Evolutionary conservation across 1,140 invertebrate genomes (phyloP).

Genomic region (Leucophenga varia): DNA sequence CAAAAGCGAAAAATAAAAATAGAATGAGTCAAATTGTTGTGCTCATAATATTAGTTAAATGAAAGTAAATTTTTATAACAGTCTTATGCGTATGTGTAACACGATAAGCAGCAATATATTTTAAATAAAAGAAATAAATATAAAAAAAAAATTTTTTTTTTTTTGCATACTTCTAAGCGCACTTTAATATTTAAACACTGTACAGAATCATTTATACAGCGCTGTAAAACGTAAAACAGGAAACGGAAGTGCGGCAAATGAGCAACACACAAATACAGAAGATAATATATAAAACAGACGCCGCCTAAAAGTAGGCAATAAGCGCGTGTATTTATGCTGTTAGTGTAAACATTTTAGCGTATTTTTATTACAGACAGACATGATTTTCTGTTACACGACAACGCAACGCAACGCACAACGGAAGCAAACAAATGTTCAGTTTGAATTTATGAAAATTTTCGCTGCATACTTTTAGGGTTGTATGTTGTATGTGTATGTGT

Average conservation of each 20-base stretch:
- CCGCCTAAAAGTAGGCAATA: slow-evolving; percentile 46
- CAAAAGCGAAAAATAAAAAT: too few relatives aligned
- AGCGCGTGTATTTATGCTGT: slow-evolving; percentile 43
- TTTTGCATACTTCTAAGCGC: not conserved
- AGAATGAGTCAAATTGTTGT: too few relatives aligned
- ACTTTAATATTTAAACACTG: slow-evolving; percentile 27
- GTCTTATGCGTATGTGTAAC: slow-evolving; percentile 5
- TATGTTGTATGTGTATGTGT: slow-evolving; percentile 17
- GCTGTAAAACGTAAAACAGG: too few relatives aligned
- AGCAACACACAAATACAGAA: not conserved
- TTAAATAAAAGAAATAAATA: too few relatives aligned
- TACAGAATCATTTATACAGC: too few relatives aligned
- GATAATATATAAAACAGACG: too few relatives aligned
- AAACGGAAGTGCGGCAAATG: not conserved
- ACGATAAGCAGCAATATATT: too few relatives aligned
- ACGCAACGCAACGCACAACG: too few relatives aligned
- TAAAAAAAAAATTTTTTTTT: too few relatives aligned
- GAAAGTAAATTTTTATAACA: slow-evolving; percentile 43
- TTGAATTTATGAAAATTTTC: too few relatives aligned
- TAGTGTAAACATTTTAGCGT: slow-evolving; percentile 50
- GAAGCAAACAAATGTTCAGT: too few relatives aligned
- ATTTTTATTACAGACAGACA: slow-evolving; percentile 18
- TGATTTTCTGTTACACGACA: too few relatives aligned
- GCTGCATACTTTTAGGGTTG: not conserved
- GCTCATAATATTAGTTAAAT: slow-evolving; percentile 45